Evolutionary conservation across 1,140 invertebrate genomes (phyloP), one percentile per base, ranked within the genome.

Genomic region (Drosophila parabipectinata): DNA sequence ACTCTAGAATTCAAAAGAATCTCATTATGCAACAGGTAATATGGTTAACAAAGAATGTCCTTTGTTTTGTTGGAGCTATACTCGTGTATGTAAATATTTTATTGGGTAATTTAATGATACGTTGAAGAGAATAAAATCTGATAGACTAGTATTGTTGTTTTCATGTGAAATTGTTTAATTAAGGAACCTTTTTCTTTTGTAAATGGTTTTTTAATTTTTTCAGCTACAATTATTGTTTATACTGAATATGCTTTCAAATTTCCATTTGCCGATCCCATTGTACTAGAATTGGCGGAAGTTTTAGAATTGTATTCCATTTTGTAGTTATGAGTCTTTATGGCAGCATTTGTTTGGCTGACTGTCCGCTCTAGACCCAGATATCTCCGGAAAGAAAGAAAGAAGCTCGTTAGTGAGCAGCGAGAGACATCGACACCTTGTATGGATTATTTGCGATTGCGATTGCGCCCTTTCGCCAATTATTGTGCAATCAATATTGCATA

Each of bases 401-500:
- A 69, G 82, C 82, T 85, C 82, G 82, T 85, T 85, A 85, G 82
- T 82, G 83, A 61, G 71, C 54, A 28, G 61, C 72, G 63, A 68
- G 67, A 69, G 67, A 69, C 67, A 69, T 82, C 78, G 83, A 87
- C 83, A 87, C 81, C 81, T 85, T 85, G 81, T 85, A 87, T 72
- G 81, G 81, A 63, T 71, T 69, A 69, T 69, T 69, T 57, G 51
- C 52, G 67, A 77, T 74, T 61, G 60, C 80, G 80, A 84, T 83
- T 81, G 77, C 59, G 68, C 81, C 82, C 81, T 85, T 85, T 85
- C 82, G 82, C 82, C 82, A 85, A 85, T 85, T 85, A 85, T 85
- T 87, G 82, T 87, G 82, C 82, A 85, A 85, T 85, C 82, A 85
- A 85, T 85, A 88, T 85, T 85, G 83, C 82, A 85, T 85, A 85